A percentile compares a stretch with the other conserved stretches of the same genome.
Conservation (phyloP, 2,888 invertebrate species). For the Andricus quercusramuli region DNA sequence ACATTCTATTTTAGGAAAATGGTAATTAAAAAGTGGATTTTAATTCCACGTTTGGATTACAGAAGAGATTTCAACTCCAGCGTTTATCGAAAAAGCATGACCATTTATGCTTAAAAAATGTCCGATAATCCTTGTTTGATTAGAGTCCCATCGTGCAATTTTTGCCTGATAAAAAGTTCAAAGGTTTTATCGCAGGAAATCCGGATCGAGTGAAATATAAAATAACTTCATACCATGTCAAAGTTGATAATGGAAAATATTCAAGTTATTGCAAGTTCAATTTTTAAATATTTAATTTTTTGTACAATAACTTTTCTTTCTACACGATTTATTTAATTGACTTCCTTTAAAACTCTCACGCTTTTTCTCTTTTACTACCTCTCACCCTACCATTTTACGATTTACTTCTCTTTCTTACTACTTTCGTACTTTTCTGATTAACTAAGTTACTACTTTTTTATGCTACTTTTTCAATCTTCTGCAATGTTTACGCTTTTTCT, state of each 20-base stretch:
- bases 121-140: conserved; percentile 8
- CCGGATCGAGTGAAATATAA: not conserved
- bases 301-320: not conserved
- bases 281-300: not conserved
- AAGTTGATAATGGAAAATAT: not conserved
- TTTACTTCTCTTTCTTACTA: not conserved
- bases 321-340: not conserved
- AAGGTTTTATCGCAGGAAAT: not conserved
- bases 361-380: not conserved
- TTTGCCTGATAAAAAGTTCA: conserved; percentile 27
- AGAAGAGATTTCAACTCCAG: not conserved
- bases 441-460: not conserved
- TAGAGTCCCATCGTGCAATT: conserved; percentile 28
- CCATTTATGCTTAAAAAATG: not conserved
- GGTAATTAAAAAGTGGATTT: not conserved
- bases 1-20: not conserved
- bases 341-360: not conserved
- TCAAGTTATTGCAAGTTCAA: not conserved
- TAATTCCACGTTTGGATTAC: not conserved
- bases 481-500: not conserved
- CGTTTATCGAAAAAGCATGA: not conserved
- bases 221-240: not conserved
- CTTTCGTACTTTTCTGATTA: not conserved
- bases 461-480: not conserved
- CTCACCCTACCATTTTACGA: not conserved